Percentiles rank a stretch among this genome's conserved stretches.
Conservation (phyloP, 2,797 vertebrate species). For the Lagodon rhomboides region DNA sequence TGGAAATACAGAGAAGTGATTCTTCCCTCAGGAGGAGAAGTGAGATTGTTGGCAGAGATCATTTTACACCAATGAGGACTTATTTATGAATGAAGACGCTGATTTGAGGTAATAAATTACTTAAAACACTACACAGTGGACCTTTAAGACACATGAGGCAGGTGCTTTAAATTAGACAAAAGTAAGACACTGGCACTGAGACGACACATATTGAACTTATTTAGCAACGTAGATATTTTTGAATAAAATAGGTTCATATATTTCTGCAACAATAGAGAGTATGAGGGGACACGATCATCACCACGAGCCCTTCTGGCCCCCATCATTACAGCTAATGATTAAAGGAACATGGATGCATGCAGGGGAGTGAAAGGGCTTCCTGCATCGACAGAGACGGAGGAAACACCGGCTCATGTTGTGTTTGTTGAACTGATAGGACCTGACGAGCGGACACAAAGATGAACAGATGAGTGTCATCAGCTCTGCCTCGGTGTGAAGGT, state of each 20-base stretch:
- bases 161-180: neutral
- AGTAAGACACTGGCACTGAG: neutral
- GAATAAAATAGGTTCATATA: neutral
- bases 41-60: no score
- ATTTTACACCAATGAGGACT: no score
- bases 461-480: conserved; percentile 90
- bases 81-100: no score
- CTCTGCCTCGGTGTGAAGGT: conserved; percentile 89
- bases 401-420: neutral
- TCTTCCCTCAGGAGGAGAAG: no score
- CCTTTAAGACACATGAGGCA: neutral
- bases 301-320: neutral
- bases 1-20: no score
- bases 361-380: conserved; percentile 12
- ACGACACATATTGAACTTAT: neutral
- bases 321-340: conserved; percentile 58
- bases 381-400: neutral
- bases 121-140: no score
- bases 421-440: neutral
- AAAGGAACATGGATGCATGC: conserved; percentile 76
- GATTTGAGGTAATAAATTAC: no score
- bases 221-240: neutral
- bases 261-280: neutral
- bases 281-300: neutral
- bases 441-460: conserved; percentile 74